These are phyloP conservation scores for Gallinago undulata DNA, from an alignment of 2,113 vertebrate species.

Conservation along the genomic window DNA sequence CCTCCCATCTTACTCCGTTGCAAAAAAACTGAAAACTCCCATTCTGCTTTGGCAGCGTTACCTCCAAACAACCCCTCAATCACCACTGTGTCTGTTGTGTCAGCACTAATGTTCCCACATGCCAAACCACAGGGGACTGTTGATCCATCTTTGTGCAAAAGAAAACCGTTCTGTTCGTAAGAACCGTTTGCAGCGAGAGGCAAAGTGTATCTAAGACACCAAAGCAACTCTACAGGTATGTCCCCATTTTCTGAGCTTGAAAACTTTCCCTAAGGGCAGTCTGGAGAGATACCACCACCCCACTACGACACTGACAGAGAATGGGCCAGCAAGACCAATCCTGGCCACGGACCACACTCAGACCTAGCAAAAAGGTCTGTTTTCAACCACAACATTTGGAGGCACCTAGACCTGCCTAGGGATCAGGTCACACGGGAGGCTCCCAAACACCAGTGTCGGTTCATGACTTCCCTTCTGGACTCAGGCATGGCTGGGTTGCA, in stretches of 20 bases:
- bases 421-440: accelerated
- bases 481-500: accelerated
- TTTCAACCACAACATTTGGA: background rate
- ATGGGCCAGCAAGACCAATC: background rate
- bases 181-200: background rate
- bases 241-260: background rate
- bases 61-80: background rate
- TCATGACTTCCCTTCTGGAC: background rate
- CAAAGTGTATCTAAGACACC: background rate
- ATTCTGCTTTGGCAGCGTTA: background rate
- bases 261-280: background rate
- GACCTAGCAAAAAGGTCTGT: background rate
- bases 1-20: background rate
- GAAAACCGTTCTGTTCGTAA: background rate
- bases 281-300: background rate
- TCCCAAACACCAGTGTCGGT: background rate
- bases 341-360: background rate
- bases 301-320: background rate
- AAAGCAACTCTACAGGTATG: background rate
- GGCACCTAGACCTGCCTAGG: background rate
- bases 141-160: slow-evolving; percentile 17
- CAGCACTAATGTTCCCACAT: background rate
- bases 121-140: slow-evolving; percentile 45
- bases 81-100: background rate
- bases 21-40: background rate